Base-by-base conservation (phyloP, 2,113 vertebrate species). In the Grammomys dolichurus region DNA sequence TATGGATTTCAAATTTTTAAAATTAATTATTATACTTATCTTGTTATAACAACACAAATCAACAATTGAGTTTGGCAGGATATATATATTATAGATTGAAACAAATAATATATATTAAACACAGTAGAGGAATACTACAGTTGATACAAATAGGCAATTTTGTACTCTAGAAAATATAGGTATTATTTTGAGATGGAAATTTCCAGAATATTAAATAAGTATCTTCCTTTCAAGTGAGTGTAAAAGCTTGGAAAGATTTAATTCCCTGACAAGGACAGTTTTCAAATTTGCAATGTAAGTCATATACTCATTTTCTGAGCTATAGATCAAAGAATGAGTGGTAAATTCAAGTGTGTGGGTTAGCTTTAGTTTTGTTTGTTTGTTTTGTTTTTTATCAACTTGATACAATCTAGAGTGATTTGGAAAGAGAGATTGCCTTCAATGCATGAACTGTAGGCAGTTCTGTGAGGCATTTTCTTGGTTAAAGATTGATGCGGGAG, bases 221-320 rank as follows among this genome's bases (percentile, higher is more conserved):
- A 46, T 31, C 3, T 26, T 46, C 12, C 3, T 80, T n/a, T 36
- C 2, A 84, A 31, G 36, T 56, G 1, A 89, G 3, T 82, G 14
- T 87, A 56, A 80, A 69, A 24, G 3, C 69, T 84, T 69, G 4
- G 33, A 84, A 24, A 80, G 46, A 54, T 72, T 65, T 89, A 84
- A 36, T 90, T 7, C 48, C 56, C 88, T 90, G 19, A 40, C 26
- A 33, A 90, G 85, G 33, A 80, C 87, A 81, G 22, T 54, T 95
- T 96, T 95, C 36, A 96, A 86, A 26, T 87, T 85, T 94, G 22
- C 56, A 13, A 63, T 78, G 19, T 90, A 36, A 7, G 2, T 75
- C 58, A 65, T 33, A 24, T 14, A 16, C 56, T 20, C 40, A n/a
- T 67, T 94, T 3, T 40, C 48, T 85, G 20, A 63, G 91, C 22